Percentiles rank a stretch among this genome's conserved stretches.
Evolutionary conservation across 2,113 vertebrate genomes (phyloP).

Genomic region (Hippopotamus amphibius): DNA sequence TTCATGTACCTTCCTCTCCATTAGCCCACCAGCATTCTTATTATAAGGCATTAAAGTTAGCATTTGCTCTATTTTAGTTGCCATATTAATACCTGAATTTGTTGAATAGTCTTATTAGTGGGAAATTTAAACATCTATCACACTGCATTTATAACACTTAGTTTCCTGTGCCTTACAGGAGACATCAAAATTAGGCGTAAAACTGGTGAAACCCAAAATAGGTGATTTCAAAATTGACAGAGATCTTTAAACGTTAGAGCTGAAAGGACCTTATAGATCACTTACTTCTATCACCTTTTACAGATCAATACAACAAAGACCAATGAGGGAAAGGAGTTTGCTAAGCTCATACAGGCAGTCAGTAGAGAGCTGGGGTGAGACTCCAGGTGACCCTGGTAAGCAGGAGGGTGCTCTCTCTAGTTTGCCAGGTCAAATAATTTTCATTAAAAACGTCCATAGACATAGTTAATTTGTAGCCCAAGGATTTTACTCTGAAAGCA

Average conservation of each 20-base stretch:
- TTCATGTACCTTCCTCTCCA: not conserved
- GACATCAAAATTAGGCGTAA: slow-evolving; percentile 28
- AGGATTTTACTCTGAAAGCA: slow-evolving; percentile 30
- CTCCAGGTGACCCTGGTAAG: not conserved
- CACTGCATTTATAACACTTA: slow-evolving; percentile 24
- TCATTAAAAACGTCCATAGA: not conserved
- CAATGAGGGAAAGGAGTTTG: not conserved
- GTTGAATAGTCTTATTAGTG: slow-evolving; percentile 67
- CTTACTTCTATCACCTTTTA: slow-evolving; percentile 54
- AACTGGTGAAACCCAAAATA: slow-evolving; percentile 38
- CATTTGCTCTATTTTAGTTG: slow-evolving; percentile 58
- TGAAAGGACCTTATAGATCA: not conserved
- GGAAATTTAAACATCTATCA: slow-evolving; percentile 61
- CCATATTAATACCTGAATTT: slow-evolving; percentile 48
- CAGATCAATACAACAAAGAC: slow-evolving; percentile 25
- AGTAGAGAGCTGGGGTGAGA: not conserved
- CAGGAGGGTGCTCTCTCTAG: not conserved
- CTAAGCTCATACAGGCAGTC: not conserved
- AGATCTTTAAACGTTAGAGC: slow-evolving; percentile 21
- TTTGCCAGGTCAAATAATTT: not conserved
- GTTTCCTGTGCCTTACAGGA: not conserved
- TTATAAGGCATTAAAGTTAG: slow-evolving; percentile 50
- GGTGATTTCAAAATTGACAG: slow-evolving; percentile 45
- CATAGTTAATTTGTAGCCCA: not conserved
- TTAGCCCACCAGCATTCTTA: slow-evolving; percentile 42